Evolutionary conservation across 2,888 invertebrate species (phyloP).

Genomic region (Metalampra italica): DNA sequence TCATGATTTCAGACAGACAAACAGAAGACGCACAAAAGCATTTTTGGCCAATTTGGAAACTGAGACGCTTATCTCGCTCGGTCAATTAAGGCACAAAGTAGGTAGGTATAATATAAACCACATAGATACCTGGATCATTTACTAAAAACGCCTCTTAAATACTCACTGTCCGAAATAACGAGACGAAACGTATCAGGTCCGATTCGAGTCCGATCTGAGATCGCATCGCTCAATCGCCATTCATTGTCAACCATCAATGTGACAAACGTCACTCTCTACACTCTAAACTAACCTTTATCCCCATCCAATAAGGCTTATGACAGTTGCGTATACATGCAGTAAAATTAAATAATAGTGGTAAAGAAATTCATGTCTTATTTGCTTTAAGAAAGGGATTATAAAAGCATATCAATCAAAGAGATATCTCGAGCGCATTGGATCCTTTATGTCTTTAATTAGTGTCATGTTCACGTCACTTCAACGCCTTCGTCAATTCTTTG

Average conservation of each 20-base stretch:
- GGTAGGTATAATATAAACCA: too few relatives aligned
- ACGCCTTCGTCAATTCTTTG: constrained; percentile 7
- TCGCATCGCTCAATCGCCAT: constrained; percentile 19
- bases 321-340: neutral
- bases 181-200: constrained; percentile 14
- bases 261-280: constrained; percentile 5
- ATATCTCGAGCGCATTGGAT: constrained; percentile 1
- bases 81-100: too few relatives aligned
- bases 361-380: neutral
- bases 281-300: constrained; percentile 4
- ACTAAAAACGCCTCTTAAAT: neutral
- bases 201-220: constrained; percentile 14
- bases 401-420: neutral
- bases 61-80: too few relatives aligned
- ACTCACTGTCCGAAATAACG: constrained; percentile 17
- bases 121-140: neutral
- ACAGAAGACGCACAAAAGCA: too few relatives aligned
- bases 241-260: constrained; percentile 17
- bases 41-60: too few relatives aligned
- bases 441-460: constrained; percentile 9
- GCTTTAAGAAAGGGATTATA: neutral
- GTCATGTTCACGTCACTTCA: constrained; percentile 13
- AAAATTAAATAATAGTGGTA: neutral
- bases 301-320: neutral
- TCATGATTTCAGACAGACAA: too few relatives aligned